These are phyloP conservation scores for Chloropsis hardwickii DNA, from an alignment of 2,113 vertebrate species.

Conservation along the genomic window DNA sequence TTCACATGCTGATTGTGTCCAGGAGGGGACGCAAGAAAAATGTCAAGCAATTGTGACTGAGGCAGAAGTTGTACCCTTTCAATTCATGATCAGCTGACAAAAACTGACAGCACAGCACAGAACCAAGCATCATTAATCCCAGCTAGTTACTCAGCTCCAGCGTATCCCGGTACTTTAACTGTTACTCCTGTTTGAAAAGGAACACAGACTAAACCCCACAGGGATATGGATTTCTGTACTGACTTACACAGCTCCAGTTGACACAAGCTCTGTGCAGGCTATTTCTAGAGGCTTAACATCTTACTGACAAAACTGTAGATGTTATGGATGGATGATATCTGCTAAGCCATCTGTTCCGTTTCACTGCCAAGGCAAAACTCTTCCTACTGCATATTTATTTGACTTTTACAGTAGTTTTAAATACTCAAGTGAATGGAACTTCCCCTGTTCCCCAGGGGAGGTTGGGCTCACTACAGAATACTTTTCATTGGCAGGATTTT, in stretches of 20 bases:
- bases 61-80: not conserved
- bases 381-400: slow-evolving; percentile 5
- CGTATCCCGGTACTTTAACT: not conserved
- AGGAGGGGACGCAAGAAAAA: not conserved
- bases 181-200: not conserved
- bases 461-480: not conserved
- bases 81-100: not conserved
- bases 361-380: slow-evolving; percentile 11
- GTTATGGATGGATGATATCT: not conserved
- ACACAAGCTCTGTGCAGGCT: not conserved
- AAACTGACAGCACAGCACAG: not conserved
- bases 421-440: not conserved
- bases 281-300: not conserved
- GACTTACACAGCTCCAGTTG: not conserved
- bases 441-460: not conserved
- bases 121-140: not conserved
- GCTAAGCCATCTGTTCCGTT: slow-evolving; percentile 30
- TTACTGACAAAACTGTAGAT: not conserved
- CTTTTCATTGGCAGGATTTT: not conserved
- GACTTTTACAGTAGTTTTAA: not conserved
- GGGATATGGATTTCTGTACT: not conserved
- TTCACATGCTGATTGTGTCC: not conserved
- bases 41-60: not conserved
- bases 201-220: not conserved
- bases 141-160: not conserved